Percentiles rank a stretch among this genome's conserved stretches.
Evolutionary conservation across 2,113 vertebrate species (phyloP).

Genomic region (Oenanthe oenanthe): DNA sequence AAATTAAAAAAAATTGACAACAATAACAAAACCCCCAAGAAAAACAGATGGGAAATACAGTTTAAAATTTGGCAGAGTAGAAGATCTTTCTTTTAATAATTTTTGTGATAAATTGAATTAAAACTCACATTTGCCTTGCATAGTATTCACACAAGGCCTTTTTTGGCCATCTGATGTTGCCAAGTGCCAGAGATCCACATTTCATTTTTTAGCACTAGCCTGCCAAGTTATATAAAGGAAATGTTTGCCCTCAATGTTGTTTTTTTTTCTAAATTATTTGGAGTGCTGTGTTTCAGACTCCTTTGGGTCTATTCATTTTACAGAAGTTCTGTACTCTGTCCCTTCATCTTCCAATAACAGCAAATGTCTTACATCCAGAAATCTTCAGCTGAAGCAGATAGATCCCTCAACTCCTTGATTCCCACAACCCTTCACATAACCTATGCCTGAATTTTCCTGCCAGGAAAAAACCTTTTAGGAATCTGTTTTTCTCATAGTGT

Average conservation of each 20-base stretch:
- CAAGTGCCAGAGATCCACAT: slow-evolving; percentile 1
- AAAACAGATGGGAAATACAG: not conserved
- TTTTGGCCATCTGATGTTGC: not conserved
- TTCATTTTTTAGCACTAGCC: not conserved
- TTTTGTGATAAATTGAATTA: not conserved
- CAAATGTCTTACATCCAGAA: not conserved
- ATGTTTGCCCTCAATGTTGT: slow-evolving; percentile 19
- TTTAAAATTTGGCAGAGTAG: not conserved
- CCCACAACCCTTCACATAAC: not conserved
- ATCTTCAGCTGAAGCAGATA: not conserved
- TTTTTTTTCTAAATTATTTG: slow-evolving; percentile 52
- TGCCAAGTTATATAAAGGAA: slow-evolving; percentile 62
- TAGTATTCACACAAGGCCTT: not conserved
- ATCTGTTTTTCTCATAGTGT: not conserved
- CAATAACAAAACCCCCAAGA: not conserved
- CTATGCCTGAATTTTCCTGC: not conserved
- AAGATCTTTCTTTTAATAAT: not conserved
- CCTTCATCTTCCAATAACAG: not conserved
- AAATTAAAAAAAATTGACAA: not conserved
- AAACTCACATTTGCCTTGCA: not conserved
- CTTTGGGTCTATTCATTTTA: slow-evolving; percentile 38
- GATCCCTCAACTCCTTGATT: not conserved
- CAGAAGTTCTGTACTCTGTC: slow-evolving; percentile 8
- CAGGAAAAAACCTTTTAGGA: not conserved
- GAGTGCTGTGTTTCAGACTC: slow-evolving; percentile 34